Base-by-base conservation (phyloP, 2,113 vertebrate species). In the Myotis brandtii region DNA sequence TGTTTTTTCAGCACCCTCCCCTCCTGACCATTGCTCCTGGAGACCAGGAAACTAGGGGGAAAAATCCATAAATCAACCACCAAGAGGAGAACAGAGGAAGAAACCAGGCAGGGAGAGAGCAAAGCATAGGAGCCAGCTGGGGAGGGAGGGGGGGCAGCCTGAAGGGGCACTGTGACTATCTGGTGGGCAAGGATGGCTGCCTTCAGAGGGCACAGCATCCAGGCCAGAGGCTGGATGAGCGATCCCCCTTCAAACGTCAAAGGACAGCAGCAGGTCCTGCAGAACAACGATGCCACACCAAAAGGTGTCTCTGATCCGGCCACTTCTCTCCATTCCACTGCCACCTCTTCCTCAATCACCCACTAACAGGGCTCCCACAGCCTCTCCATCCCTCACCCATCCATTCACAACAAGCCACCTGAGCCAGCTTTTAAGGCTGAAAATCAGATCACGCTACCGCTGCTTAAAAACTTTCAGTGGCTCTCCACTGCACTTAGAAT, bases 21-120 rank as follows among this genome's bases (percentile, higher is more conserved):
- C 54, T 95, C 85, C 69, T 82, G 85, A 86, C 23, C 96, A 95
- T 79, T 96, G 94, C 96, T 96, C 94, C 40, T 97, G 94, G 95
- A 89, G 48, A 94, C 64, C 34, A 96, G 87, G 92, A 92, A 96
- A 66, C 0, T 34, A 96, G 96, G 94, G 81, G 23, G n/a, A 86
- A 95, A 97, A 54, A 92, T 84, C 93, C 96, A 94, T 91, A 96
- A 96, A 95, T 96, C 96, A 98, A 32, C 76, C 79, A 85, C 70
- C 2, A 1, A 90, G 56, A 70, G 40, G 23, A 97, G 95, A 86
- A 30, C 84, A 50, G 91, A 20, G 43, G 87, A 34, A 93, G 77
- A 76, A 50, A 9, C n/a, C 20, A 5, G 66, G 66, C 92, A 67
- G 91, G 37, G 90, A 37, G 46, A 23, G 9, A 94, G 50, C 9